Percentiles rank a stretch among this genome's conserved stretches.
phyloP scores from a whole-genome alignment of 2,797 vertebrate species.

The Lacerta agilis region DNA sequence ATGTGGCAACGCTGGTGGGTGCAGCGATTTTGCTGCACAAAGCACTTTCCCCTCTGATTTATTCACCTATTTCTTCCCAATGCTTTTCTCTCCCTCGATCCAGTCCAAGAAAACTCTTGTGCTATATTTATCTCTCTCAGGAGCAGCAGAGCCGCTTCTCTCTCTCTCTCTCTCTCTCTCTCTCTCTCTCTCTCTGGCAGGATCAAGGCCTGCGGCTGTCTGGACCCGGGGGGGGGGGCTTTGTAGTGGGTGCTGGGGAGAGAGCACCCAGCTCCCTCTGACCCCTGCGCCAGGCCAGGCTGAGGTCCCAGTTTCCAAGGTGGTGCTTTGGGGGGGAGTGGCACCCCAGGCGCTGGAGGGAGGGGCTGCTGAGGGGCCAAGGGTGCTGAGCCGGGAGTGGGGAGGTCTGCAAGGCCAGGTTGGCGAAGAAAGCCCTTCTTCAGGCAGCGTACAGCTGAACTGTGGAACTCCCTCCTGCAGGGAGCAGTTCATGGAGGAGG shows the following conservation, averaged over 20 bases:
- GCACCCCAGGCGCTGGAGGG: neutral
- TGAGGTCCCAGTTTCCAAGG: neutral
- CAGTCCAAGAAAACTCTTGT: neutral
- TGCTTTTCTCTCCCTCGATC: neutral
- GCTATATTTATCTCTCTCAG: neutral
- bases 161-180: neutral
- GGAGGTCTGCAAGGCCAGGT: no score
- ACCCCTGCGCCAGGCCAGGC: no score
- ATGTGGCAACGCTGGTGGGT: neutral
- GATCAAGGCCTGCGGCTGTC: neutral
- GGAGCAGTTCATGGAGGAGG: no score
- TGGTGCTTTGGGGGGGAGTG: neutral
- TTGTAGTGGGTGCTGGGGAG: neutral
- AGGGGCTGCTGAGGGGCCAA: no score
- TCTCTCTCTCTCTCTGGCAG: neutral
- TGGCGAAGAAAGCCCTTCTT: no score
- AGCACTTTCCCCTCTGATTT: slow-evolving; percentile 2
- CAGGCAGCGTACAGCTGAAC: no score
- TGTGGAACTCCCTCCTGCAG: no score
- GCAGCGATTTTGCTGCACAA: neutral
- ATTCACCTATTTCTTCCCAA: neutral
- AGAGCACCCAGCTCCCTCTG: neutral
- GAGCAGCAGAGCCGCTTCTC: neutral
- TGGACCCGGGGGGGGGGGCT: neutral
- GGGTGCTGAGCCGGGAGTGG: neutral